Evolutionary conservation across 1,140 invertebrate species (phyloP).

Genomic region (Tigriopus japonicus): DNA sequence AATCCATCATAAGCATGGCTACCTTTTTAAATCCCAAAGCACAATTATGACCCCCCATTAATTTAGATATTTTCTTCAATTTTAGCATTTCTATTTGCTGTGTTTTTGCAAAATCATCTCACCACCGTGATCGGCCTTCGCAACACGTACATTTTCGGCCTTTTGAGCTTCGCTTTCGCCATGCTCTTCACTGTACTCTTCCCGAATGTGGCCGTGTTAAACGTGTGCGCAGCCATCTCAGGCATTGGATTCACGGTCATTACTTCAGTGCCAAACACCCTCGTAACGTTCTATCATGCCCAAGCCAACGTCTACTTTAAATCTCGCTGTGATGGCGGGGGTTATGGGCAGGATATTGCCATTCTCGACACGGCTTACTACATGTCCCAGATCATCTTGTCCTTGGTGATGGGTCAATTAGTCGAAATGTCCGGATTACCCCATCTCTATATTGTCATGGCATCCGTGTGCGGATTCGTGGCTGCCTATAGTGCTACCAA

Average conservation of each 20-base stretch:
- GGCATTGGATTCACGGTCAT: conserved; percentile 30
- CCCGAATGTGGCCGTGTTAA: conserved; percentile 24
- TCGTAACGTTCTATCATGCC: conserved; percentile 28
- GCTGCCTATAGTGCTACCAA: conserved; percentile 16
- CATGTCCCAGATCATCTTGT: conserved; percentile 30
- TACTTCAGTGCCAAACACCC: conserved; percentile 30
- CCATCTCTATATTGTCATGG: conserved; percentile 26
- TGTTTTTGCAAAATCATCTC: conserved; percentile 27
- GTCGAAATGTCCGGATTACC: conserved; percentile 28
- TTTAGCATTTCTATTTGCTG: conserved; percentile 22
- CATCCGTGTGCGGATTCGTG: conserved; percentile 19
- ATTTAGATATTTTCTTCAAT: no score
- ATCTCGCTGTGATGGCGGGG: conserved; percentile 19
- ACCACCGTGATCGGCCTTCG: conserved; percentile 24
- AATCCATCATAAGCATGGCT: no score
- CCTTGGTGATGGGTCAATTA: conserved; percentile 28
- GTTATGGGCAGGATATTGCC: conserved; percentile 29
- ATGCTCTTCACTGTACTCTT: conserved; percentile 28
- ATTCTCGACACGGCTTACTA: conserved; percentile 30
- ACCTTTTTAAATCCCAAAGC: no score
- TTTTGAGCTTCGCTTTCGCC: conserved; percentile 25
- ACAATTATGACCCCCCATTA: no score
- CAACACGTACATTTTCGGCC: conserved; percentile 26
- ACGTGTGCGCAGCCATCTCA: conserved; percentile 27
- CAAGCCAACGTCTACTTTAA: neutral